phyloP scores from a whole-genome alignment of 1,140 invertebrate genomes.

The Dicyema japonicum region DNA sequence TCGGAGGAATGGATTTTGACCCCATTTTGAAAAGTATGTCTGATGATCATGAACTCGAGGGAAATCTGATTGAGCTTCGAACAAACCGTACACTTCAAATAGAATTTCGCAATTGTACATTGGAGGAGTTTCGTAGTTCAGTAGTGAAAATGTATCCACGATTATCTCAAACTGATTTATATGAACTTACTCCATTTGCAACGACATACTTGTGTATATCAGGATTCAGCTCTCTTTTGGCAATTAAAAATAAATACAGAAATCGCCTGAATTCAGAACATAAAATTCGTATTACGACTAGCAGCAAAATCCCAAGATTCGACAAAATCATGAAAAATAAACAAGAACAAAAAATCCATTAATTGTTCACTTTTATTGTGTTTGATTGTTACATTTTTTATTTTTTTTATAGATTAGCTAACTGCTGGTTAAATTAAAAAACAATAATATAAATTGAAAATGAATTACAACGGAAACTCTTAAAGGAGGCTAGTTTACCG shows the following conservation, averaged over 20 bases:
- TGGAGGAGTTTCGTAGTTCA: neutral
- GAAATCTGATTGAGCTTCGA: neutral
- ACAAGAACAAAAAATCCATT: slow-evolving; percentile 1
- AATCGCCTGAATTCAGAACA: slow-evolving; percentile 5
- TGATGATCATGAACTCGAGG: neutral
- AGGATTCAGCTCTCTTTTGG: slow-evolving; percentile 4
- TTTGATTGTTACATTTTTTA: neutral
- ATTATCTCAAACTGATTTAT: slow-evolving; percentile 5
- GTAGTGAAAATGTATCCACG: slow-evolving; percentile 4
- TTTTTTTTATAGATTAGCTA: neutral
- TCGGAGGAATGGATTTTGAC: neutral
- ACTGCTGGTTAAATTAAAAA: no score
- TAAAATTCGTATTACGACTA: slow-evolving; percentile 3
- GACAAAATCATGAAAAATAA: neutral
- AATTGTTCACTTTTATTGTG: neutral
- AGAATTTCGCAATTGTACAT: neutral
- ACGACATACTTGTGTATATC: slow-evolving; percentile 5
- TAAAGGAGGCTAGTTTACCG: no score
- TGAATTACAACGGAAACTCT: no score
- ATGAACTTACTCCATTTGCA: slow-evolving; percentile 5
- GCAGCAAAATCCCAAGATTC: slow-evolving; percentile 2
- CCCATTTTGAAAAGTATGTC: neutral
- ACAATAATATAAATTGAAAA: no score
- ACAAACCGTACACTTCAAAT: neutral
- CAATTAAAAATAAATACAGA: slow-evolving; percentile 6